Base-by-base conservation (phyloP, 2,113 vertebrate genomes). In the Gopherus flavomarginatus region DNA sequence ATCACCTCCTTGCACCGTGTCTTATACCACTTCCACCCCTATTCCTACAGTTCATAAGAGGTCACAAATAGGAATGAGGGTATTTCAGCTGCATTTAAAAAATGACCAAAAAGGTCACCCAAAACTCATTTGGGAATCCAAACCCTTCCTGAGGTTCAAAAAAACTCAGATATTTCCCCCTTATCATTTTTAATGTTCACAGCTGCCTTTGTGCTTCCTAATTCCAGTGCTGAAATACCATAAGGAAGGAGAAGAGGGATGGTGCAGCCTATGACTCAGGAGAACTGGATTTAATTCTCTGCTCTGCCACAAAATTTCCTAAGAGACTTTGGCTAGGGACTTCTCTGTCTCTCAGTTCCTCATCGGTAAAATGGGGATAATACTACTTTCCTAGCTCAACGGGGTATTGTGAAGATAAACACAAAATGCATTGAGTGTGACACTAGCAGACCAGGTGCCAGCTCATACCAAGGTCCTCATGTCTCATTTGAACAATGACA, bases 131-230 rank as follows among this genome's bases (percentile, higher is more conserved):
- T 81, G 86, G 56, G 78, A 90, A 42, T 94, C 85, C 21, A 93
- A 90, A 35, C 35, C 52, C 35, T 90, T 96, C 92, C 77, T 89
- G 42, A 21, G 88, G 85, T 97, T 96, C 77, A 83, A 49, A 31
- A 82, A 87, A 95, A 44, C 49, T 85, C 53, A 53, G 52, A 82
- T 77, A 38, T 92, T 97, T 93, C 44, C 56, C 95, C 59, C n/a
- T 65, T 69, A 86, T 86, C 85, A 42, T 0, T 0, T 13, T 87
- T 50, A 12, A 7, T 38, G 57, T 62, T 50, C n/a, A 9, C 6
- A 88, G 54, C 4, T 89, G 42, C 50, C 65, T 38, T 93, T 8
- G 21, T 44, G 24, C 38, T 94, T 88, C 11, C 75, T 92, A 90
- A 84, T 89, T 93, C 31, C 77, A 82, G 69, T 59, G 78, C 8